Evolutionary conservation across 2,888 invertebrate species (phyloP).

Genomic region (Cyrtodaria siliqua): DNA sequence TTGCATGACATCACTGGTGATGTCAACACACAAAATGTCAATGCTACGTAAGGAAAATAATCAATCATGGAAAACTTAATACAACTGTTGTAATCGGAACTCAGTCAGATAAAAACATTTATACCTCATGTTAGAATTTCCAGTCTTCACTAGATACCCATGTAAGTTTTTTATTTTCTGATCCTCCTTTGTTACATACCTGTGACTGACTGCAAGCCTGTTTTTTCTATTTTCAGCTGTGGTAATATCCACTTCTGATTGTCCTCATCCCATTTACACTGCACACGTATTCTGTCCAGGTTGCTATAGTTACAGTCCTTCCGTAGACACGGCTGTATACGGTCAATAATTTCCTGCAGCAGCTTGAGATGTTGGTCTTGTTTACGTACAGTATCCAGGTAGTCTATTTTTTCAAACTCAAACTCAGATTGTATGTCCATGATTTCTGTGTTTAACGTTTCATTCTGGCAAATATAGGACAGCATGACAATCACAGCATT

Average conservation of each 20-base stretch:
- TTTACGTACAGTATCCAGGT: conserved; percentile 92
- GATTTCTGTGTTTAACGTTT: conserved; percentile 91
- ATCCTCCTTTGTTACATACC: too few species aligned
- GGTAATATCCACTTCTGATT: conserved; percentile 91
- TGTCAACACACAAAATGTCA: too few species aligned
- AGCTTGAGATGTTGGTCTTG: conserved; percentile 91
- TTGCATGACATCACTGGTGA: too few species aligned
- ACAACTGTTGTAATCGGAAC: too few species aligned
- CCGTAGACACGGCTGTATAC: conserved; percentile 90
- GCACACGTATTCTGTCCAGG: conserved; percentile 90
- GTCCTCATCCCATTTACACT: conserved; percentile 91
- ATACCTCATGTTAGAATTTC: too few species aligned
- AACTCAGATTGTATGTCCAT: conserved; percentile 93
- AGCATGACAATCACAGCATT: too few species aligned
- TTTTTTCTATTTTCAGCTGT: conserved; percentile 89
- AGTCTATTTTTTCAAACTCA: conserved; percentile 93
- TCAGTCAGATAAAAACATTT: too few species aligned
- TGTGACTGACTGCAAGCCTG: conserved; percentile 89
- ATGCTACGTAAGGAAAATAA: too few species aligned
- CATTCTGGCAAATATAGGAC: conserved; percentile 86
- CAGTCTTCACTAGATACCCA: too few species aligned
- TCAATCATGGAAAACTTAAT: too few species aligned
- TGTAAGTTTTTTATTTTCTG: too few species aligned
- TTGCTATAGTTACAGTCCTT: conserved; percentile 92
- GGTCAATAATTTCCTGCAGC: conserved; percentile 86